These are phyloP conservation scores for Epizoanthus scotinus DNA, from an alignment of 92 coral and sea anemone genomes.

Conservation along the genomic window DNA sequence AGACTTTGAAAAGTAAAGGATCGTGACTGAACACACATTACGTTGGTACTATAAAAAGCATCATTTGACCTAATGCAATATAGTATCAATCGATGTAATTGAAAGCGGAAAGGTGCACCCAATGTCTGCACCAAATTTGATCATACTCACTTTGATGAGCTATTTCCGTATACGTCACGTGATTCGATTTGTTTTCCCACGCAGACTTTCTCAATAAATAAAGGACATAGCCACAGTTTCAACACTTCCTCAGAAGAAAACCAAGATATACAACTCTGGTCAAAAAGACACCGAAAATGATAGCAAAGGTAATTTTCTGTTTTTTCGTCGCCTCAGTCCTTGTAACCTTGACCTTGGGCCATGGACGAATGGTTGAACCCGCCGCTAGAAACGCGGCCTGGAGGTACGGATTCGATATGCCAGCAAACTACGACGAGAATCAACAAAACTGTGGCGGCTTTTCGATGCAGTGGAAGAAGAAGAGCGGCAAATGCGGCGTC, in stretches of 20 bases:
- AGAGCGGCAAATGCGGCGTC: conserved; percentile 48
- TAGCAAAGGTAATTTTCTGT: background rate
- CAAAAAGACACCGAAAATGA: background rate
- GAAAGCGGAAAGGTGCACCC: no score
- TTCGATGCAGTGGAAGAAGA: conserved; percentile 37
- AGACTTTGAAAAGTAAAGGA: no score
- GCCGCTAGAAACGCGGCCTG: conserved; percentile 27
- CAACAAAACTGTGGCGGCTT: conserved; percentile 43
- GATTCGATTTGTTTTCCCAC: no score
- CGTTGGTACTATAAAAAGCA: no score
- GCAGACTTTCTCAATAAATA: background rate
- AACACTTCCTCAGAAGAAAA: background rate
- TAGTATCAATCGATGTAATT: no score
- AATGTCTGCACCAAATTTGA: no score
- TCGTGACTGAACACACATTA: no score
- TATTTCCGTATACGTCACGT: no score
- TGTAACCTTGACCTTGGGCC: conserved; percentile 16
- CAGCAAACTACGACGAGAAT: conserved; percentile 39
- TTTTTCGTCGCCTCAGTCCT: conserved; percentile 5
- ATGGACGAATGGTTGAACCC: conserved; percentile 46
- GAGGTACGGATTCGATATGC: conserved; percentile 27
- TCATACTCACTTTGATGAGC: no score
- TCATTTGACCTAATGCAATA: no score
- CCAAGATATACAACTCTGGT: background rate
- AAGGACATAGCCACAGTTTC: background rate